phyloP scores from a whole-genome alignment of 2,113 vertebrate species.

The Python bivittatus region DNA sequence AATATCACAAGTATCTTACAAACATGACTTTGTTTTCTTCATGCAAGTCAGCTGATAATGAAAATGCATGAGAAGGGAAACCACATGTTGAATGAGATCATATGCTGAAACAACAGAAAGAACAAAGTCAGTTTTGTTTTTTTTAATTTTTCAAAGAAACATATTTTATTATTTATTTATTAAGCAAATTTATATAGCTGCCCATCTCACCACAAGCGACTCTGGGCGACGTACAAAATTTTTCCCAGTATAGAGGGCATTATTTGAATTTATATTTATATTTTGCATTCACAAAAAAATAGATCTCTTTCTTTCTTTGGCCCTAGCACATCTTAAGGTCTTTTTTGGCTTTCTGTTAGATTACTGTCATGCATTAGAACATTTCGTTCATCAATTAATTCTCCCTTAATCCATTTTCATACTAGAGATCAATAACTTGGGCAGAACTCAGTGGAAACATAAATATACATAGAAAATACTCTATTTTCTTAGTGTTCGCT shows the following conservation, averaged over 20 bases:
- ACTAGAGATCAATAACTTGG: background rate
- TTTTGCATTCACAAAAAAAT: background rate
- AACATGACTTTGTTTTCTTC: background rate
- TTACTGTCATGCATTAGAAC: background rate
- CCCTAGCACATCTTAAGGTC: background rate
- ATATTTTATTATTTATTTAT: too few species aligned
- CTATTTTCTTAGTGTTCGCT: background rate
- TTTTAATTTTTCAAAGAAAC: too few species aligned
- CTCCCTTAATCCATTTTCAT: background rate
- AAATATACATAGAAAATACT: background rate
- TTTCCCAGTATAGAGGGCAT: too few species aligned
- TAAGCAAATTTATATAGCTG: too few species aligned
- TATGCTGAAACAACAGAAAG: background rate
- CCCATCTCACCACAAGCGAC: too few species aligned
- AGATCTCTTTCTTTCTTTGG: background rate
- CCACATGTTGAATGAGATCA: rapidly evolving
- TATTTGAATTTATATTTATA: background rate
- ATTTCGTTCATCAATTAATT: background rate
- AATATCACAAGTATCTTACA: background rate
- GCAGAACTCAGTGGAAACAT: background rate
- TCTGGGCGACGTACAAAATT: too few species aligned
- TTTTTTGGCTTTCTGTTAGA: background rate
- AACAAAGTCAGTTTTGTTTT: background rate
- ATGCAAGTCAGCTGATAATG: background rate
- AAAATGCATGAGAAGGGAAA: background rate